Evolutionary conservation across 2,113 vertebrate genomes (phyloP).

Genomic region (Haemorhous mexicanus): DNA sequence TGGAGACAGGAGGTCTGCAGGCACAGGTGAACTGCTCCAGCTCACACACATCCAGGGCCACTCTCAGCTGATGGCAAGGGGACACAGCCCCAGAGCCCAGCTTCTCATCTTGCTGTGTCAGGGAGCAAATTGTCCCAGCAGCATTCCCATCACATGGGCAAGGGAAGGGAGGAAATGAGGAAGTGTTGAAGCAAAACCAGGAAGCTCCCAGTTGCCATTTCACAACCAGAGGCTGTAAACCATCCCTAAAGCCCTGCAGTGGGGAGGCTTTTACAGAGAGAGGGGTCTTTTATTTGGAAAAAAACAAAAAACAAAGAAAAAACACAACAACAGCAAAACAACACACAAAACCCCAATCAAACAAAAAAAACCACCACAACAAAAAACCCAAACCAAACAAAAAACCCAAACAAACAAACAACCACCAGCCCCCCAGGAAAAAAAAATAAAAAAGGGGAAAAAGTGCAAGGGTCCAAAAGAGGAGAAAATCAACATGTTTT

Average conservation of each 20-base stretch:
- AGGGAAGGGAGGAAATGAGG: neutral
- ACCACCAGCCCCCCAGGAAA: too few species aligned
- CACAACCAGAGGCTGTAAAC: neutral
- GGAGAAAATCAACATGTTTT: neutral
- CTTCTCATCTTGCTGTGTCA: neutral
- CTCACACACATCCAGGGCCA: conserved; percentile 21
- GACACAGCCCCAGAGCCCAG: neutral
- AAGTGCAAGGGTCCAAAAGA: neutral
- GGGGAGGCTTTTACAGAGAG: accelerated
- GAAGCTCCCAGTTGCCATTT: neutral
- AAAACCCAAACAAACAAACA: neutral
- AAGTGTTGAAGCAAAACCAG: neutral
- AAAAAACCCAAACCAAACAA: neutral
- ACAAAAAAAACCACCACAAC: neutral
- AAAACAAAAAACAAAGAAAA: too few species aligned
- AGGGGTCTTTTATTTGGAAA: neutral
- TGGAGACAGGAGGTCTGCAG: conserved; percentile 73
- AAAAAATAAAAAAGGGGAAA: accelerated
- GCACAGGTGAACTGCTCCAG: conserved; percentile 45
- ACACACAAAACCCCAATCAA: too few species aligned
- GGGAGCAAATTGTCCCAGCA: neutral
- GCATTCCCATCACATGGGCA: accelerated
- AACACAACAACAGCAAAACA: neutral
- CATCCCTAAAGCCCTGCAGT: accelerated
- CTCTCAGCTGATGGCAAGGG: neutral